Percentiles rank a stretch among this genome's conserved stretches.
Conservation (phyloP, 1,140 invertebrate species). For the Temnothorax longispinosus region DNA sequence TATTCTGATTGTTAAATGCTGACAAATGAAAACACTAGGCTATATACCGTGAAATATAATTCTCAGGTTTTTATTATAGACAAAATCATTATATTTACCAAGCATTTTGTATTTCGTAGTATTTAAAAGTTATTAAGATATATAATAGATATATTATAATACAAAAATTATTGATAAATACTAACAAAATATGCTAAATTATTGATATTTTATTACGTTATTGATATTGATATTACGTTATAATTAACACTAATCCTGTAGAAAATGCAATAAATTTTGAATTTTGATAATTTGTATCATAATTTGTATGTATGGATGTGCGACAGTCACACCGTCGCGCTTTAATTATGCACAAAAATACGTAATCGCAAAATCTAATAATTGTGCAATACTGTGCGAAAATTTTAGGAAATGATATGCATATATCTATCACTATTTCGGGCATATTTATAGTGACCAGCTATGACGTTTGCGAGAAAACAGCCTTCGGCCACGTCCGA, state of each 20-base stretch:
- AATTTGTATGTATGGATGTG: neutral
- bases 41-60: neutral
- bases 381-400: neutral
- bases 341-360: constrained; percentile 7
- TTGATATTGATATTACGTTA: too few relatives aligned
- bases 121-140: neutral
- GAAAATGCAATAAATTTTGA: neutral
- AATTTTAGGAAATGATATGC: constrained; percentile 9
- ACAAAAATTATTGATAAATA: neutral
- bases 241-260: neutral
- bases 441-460: constrained; percentile 48
- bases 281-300: neutral
- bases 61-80: neutral
- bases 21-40: neutral
- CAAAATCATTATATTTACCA: neutral
- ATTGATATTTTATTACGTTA: constrained; percentile 21
- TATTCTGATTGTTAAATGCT: constrained; percentile 11
- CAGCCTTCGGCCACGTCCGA: constrained; percentile 69
- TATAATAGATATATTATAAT: neutral
- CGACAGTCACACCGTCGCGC: neutral
- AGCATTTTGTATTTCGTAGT: neutral
- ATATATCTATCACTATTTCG: constrained; percentile 35
- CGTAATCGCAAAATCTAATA: neutral
- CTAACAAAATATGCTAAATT: neutral
- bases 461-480: constrained; percentile 59